Percentiles rank a stretch among this genome's conserved stretches.
These are phyloP conservation scores for Galleria mellonella DNA, from an alignment of 1,140 invertebrate species.

Conservation along the genomic window DNA sequence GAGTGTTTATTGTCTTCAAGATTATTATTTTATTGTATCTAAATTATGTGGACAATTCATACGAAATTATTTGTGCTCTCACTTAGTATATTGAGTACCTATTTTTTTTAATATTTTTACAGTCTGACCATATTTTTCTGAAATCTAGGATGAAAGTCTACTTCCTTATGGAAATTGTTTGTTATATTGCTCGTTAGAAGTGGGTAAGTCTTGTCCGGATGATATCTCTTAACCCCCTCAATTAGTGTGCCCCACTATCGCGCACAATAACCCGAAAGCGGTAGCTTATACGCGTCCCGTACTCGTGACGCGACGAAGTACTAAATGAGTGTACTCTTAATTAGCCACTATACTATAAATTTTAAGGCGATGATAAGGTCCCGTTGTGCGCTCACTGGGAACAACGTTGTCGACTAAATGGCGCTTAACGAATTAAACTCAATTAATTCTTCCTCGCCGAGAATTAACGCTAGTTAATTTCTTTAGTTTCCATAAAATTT, in stretches of 20 bases:
- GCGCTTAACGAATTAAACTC: slow-evolving; percentile 51
- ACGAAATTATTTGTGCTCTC: no score
- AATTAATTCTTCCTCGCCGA: slow-evolving; percentile 55
- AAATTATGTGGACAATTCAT: no score
- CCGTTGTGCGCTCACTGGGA: slow-evolving; percentile 44
- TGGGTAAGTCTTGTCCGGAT: slow-evolving; percentile 34
- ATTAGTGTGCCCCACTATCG: slow-evolving; percentile 43
- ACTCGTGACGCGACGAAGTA: slow-evolving; percentile 51
- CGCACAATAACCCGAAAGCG: slow-evolving; percentile 34
- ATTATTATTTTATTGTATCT: no score
- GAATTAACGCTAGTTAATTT: neutral
- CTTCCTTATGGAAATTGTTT: no score
- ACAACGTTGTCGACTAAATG: slow-evolving; percentile 48
- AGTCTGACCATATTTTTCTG: no score
- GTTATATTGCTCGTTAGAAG: slow-evolving; percentile 43
- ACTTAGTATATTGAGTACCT: no score
- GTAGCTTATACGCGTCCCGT: slow-evolving; percentile 28
- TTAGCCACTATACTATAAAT: slow-evolving; percentile 69
- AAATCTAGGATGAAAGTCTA: no score
- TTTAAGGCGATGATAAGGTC: slow-evolving; percentile 64
- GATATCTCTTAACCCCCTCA: slow-evolving; percentile 48
- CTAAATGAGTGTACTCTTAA: slow-evolving; percentile 58
- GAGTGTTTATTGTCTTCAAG: no score
- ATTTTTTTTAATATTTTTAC: no score
- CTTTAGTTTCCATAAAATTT: no score